Evolutionary conservation across 2,888 invertebrate genomes (phyloP).

Genomic region (Tipula confusa): DNA sequence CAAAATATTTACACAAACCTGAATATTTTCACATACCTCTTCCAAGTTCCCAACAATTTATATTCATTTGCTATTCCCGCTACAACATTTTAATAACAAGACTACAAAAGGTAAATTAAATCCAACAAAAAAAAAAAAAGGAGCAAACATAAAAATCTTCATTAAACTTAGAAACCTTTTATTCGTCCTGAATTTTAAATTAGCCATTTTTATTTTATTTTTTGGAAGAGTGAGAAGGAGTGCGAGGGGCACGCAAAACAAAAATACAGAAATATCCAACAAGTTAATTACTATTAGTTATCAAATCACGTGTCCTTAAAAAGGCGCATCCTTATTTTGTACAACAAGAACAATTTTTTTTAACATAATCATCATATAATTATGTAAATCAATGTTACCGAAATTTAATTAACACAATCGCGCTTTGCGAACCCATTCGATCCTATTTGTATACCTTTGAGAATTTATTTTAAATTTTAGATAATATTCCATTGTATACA

Average conservation of each 20-base stretch:
- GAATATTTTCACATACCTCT: too few species aligned
- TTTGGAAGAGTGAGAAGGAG: neutral
- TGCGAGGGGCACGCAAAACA: neutral
- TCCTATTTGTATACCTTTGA: neutral
- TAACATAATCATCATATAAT: neutral
- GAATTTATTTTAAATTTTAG: too few species aligned
- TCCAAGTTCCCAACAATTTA: too few species aligned
- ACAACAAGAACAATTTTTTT: neutral
- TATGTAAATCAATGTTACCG: neutral
- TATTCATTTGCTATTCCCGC: too few species aligned
- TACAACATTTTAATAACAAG: neutral
- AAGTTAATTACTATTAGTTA: neutral
- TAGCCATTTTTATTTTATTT: neutral
- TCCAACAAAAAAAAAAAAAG: neutral
- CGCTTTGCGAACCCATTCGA: neutral
- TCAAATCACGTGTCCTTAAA: neutral
- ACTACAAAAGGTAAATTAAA: neutral
- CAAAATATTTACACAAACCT: too few species aligned
- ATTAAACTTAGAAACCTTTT: neutral
- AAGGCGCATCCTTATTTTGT: neutral
- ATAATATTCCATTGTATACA: neutral
- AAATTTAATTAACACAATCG: constrained; percentile 3
- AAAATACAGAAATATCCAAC: neutral
- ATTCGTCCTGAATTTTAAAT: neutral
- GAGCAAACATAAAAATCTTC: neutral